These are phyloP conservation scores for Perithous albicinctus DNA, from an alignment of 2,888 invertebrate genomes.

Conservation along the genomic window DNA sequence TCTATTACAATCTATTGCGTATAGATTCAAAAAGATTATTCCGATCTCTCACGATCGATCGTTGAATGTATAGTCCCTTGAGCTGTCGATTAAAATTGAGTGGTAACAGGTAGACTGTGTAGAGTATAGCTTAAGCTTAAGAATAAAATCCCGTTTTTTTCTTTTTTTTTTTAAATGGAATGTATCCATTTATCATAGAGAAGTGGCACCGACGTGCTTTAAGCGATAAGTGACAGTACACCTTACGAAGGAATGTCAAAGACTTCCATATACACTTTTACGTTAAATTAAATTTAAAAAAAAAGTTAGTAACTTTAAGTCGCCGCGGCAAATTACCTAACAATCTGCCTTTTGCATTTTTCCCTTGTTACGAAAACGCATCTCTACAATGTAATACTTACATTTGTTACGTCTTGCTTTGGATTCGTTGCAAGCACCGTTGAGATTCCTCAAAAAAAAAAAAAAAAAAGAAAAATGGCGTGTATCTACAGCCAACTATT, in stretches of 20 bases:
- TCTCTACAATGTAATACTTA: conserved; percentile 27
- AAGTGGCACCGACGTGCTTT: conserved; percentile 26
- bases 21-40: conserved; percentile 2
- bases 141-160: conserved; percentile 30
- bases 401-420: conserved; percentile 23
- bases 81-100: conserved; percentile 13
- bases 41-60: conserved; percentile 18
- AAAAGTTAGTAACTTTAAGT: neutral
- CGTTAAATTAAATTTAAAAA: neutral
- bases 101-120: conserved; percentile 37
- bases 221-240: conserved; percentile 21
- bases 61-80: conserved; percentile 11
- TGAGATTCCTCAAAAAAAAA: conserved; percentile 7
- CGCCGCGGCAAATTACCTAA: neutral
- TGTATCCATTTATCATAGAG: conserved; percentile 31
- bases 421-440: conserved; percentile 14
- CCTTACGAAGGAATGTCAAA: conserved; percentile 51
- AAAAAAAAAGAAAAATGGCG: too few species aligned
- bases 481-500: conserved; percentile 17
- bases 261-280: neutral
- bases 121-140: conserved; percentile 14
- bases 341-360: conserved; percentile 2
- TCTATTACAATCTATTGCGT: conserved; percentile 1
- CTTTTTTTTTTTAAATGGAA: too few species aligned
- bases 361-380: neutral